Evolutionary conservation across 2,113 vertebrate species (phyloP).

Genomic region (Leptobrachium leishanense): DNA sequence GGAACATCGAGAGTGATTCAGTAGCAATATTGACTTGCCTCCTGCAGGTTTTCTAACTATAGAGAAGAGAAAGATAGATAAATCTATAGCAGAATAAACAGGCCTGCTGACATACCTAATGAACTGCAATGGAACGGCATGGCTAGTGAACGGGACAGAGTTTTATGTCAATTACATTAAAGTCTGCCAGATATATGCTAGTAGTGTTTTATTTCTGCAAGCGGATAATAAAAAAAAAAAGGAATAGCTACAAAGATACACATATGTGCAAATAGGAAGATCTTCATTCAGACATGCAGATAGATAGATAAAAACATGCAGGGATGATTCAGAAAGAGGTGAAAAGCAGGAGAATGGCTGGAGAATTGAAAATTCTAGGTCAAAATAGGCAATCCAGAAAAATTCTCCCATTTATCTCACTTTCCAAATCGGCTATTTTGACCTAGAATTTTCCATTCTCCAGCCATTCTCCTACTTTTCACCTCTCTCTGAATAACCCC

Average conservation of each 20-base stretch:
- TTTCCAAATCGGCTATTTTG: too few relatives aligned
- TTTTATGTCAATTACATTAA: neutral
- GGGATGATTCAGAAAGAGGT: too few relatives aligned
- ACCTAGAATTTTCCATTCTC: too few relatives aligned
- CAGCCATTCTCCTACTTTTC: too few relatives aligned
- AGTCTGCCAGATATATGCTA: neutral
- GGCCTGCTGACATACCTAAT: constrained; percentile 22
- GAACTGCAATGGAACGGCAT: constrained; percentile 37
- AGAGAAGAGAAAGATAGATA: constrained; percentile 14
- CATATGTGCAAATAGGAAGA: neutral
- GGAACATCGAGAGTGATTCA: neutral
- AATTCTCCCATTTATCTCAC: too few relatives aligned
- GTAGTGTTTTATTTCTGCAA: neutral
- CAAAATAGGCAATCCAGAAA: too few relatives aligned
- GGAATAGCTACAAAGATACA: neutral
- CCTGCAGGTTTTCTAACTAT: neutral
- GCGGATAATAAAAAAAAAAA: neutral
- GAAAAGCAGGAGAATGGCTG: too few relatives aligned
- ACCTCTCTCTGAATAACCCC: too few relatives aligned
- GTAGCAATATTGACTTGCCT: neutral
- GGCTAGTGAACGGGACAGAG: neutral
- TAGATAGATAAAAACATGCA: too few relatives aligned
- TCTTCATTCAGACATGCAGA: too few relatives aligned
- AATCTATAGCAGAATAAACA: constrained; percentile 33
- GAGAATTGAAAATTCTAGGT: too few relatives aligned